These are phyloP conservation scores for Mycalesis mineus DNA, from an alignment of 2,888 invertebrate species.

Conservation along the genomic window DNA sequence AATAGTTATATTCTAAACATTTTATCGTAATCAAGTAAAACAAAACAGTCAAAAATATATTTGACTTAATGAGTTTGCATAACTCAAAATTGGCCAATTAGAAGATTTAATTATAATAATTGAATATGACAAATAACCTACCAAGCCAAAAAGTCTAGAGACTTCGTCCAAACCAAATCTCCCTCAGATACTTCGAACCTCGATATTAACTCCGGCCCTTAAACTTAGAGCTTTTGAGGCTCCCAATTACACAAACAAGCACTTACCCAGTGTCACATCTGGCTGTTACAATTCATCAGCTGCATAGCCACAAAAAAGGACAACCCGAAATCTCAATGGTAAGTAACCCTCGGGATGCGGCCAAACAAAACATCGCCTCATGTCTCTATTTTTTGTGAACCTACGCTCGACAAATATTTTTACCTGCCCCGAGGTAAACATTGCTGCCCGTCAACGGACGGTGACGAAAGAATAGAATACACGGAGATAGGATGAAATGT, in stretches of 20 bases:
- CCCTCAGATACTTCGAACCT: too few relatives aligned
- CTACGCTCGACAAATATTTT: constrained; percentile 28
- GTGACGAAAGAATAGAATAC: neutral
- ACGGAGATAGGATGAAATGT: neutral
- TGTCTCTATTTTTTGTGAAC: constrained; percentile 33
- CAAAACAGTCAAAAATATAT: too few relatives aligned
- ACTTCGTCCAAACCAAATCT: too few relatives aligned
- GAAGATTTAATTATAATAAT: too few relatives aligned
- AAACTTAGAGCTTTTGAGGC: too few relatives aligned
- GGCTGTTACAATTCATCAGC: constrained; percentile 48
- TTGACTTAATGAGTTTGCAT: too few relatives aligned
- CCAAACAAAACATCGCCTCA: constrained; percentile 29
- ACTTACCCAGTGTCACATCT: constrained; percentile 39
- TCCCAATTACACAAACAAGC: constrained; percentile 16
- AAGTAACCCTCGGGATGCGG: constrained; percentile 43
- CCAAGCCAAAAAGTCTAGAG: too few relatives aligned
- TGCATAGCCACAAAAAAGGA: constrained; percentile 42
- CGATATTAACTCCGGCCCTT: too few relatives aligned
- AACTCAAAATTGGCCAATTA: too few relatives aligned
- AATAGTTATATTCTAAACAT: too few relatives aligned
- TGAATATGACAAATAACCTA: too few relatives aligned
- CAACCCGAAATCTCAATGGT: constrained; percentile 43
- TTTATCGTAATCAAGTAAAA: too few relatives aligned
- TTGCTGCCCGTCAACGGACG: constrained; percentile 7
- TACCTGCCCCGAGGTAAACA: constrained; percentile 35